Conservation (phyloP, 2,797 vertebrate species). For the Pelobates cultripes region DNA sequence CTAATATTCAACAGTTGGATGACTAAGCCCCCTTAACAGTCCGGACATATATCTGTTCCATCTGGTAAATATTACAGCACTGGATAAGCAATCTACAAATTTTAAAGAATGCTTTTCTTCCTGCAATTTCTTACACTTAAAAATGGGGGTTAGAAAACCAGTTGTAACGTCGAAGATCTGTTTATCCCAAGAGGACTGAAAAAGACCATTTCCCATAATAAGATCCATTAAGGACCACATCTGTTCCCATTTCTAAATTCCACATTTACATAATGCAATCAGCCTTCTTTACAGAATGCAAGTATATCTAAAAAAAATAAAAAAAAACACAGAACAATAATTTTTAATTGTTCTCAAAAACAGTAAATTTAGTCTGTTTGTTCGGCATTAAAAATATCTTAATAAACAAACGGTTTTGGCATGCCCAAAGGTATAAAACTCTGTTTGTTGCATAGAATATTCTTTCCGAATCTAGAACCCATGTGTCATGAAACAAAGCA, state of each 20-base stretch:
- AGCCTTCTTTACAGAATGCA: not conserved
- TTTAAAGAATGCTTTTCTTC: constrained; percentile 42
- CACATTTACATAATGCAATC: constrained; percentile 34
- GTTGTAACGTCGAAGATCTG: constrained; percentile 41
- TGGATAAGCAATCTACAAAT: constrained; percentile 49
- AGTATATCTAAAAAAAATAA: too few relatives aligned
- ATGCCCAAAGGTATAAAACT: too few relatives aligned
- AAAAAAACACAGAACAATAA: too few relatives aligned
- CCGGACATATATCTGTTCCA: constrained; percentile 46
- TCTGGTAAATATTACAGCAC: constrained; percentile 40
- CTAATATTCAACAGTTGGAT: not conserved
- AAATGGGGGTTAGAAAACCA: constrained; percentile 41
- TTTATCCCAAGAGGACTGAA: constrained; percentile 40
- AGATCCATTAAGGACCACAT: constrained; percentile 49
- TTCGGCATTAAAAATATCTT: too few relatives aligned
- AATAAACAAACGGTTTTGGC: too few relatives aligned
- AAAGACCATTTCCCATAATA: constrained; percentile 53
- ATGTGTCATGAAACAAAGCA: too few relatives aligned
- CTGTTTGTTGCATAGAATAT: too few relatives aligned
- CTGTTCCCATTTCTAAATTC: constrained; percentile 46
- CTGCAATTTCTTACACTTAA: constrained; percentile 48
- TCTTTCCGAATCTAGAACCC: too few relatives aligned
- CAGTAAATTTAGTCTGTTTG: not conserved
- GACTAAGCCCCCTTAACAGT: not conserved
- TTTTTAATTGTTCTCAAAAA: not conserved